phyloP scores from a whole-genome alignment of 2,797 vertebrate genomes.

The Oophaga sylvatica region DNA sequence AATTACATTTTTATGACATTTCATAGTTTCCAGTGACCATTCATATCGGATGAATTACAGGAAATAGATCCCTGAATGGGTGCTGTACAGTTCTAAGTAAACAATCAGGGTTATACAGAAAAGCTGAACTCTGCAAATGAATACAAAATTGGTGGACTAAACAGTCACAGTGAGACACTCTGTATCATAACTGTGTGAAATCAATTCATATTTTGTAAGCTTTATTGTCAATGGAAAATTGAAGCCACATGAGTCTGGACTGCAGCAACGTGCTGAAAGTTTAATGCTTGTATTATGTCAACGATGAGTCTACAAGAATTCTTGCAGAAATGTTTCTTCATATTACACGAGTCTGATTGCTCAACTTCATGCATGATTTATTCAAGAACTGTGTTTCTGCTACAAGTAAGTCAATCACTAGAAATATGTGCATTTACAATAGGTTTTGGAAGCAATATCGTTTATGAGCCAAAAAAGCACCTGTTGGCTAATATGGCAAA shows the following conservation, averaged over 20 bases:
- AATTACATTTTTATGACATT: slow-evolving; percentile 5
- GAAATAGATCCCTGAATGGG: background rate
- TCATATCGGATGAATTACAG: slow-evolving; percentile 36
- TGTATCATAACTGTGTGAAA: slow-evolving; percentile 37
- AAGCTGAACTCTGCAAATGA: background rate
- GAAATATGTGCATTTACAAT: background rate
- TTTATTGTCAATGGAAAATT: slow-evolving; percentile 24
- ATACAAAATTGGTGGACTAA: slow-evolving; percentile 3
- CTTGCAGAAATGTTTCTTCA: background rate
- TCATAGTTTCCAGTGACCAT: slow-evolving; percentile 8
- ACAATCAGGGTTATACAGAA: slow-evolving; percentile 9
- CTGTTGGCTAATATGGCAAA: slow-evolving; percentile 9
- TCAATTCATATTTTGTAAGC: background rate
- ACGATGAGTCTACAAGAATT: slow-evolving; percentile 5
- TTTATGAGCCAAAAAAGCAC: slow-evolving; percentile 13
- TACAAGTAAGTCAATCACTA: background rate
- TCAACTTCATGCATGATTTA: background rate
- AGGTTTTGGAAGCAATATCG: background rate
- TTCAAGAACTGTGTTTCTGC: background rate
- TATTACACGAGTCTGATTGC: background rate
- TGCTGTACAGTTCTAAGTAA: background rate
- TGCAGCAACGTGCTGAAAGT: slow-evolving; percentile 32
- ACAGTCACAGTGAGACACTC: slow-evolving; percentile 4
- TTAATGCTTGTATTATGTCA: slow-evolving; percentile 28
- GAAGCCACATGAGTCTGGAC: slow-evolving; percentile 26